A percentile compares a stretch with the other conserved stretches of the same genome.
Conservation (phyloP, 53 echinoderm and acorn worm species). For the Holothuria scabra region DNA sequence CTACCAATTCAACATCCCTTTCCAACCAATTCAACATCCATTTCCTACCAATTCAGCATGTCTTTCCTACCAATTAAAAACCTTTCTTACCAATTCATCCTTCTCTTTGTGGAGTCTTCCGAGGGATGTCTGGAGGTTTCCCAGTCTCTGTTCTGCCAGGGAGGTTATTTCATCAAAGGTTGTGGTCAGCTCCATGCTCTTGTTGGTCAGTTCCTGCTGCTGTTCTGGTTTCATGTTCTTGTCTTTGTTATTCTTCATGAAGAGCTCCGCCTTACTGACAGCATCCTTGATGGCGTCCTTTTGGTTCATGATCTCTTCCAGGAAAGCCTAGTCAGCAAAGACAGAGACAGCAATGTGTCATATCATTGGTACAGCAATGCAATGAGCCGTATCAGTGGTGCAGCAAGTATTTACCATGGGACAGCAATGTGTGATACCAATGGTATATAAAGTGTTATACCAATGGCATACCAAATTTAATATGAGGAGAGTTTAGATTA, state of each 20-base stretch:
- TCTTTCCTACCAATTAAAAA: too few species aligned
- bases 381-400: too few species aligned
- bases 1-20: too few species aligned
- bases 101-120: slow-evolving; percentile 83
- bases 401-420: too few species aligned
- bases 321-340: slow-evolving; percentile 66
- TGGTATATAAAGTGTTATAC: too few species aligned
- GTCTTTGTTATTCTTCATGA: slow-evolving; percentile 84
- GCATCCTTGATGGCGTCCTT: slow-evolving; percentile 84
- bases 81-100: slow-evolving; percentile 80
- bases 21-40: too few species aligned
- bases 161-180: slow-evolving; percentile 74
- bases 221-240: slow-evolving; percentile 86
- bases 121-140: slow-evolving; percentile 70
- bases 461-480: too few species aligned
- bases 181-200: slow-evolving; percentile 75
- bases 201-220: slow-evolving; percentile 78
- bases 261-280: slow-evolving; percentile 67
- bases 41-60: too few species aligned
- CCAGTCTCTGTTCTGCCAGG: slow-evolving; percentile 75
- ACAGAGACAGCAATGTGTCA: background rate
- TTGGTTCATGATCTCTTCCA: slow-evolving; percentile 94
- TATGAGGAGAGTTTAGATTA: too few species aligned
- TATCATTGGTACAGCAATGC: background rate
- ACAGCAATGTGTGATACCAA: too few species aligned